phyloP scores from a whole-genome alignment of 2,888 invertebrate species.

The Steinernema scapterisci region DNA sequence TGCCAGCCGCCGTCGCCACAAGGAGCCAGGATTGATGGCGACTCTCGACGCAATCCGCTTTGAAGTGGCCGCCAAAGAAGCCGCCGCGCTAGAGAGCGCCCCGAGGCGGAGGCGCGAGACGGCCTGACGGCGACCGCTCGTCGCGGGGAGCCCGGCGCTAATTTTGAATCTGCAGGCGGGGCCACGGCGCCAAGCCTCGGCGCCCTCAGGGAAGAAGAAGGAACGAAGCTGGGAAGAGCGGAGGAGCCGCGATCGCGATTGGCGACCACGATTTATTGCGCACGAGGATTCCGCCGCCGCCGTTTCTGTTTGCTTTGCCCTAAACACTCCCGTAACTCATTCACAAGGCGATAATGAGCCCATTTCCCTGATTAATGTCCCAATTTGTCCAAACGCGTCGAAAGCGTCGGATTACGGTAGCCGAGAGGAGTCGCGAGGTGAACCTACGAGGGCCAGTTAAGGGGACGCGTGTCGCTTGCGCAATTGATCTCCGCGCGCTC shows the following conservation, averaged over 20 bases:
- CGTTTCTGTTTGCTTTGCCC: not conserved
- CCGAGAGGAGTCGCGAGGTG: not conserved
- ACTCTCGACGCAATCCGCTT: slow-evolving; percentile 22
- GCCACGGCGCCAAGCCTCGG: slow-evolving; percentile 9
- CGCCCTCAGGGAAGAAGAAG: too few species aligned
- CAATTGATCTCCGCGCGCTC: slow-evolving; percentile 20
- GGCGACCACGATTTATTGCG: slow-evolving; percentile 16
- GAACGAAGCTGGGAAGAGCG: too few species aligned
- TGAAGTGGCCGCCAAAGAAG: slow-evolving; percentile 29
- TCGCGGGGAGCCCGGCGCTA: not conserved
- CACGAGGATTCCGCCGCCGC: not conserved
- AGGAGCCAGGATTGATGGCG: slow-evolving; percentile 20
- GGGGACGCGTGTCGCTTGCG: slow-evolving; percentile 17
- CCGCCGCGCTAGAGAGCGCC: not conserved
- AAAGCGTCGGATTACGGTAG: not conserved
- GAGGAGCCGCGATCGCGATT: not conserved
- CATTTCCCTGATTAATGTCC: slow-evolving; percentile 13
- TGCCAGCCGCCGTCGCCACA: slow-evolving; percentile 32
- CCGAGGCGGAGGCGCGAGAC: not conserved
- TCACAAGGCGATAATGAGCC: slow-evolving; percentile 11
- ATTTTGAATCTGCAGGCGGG: slow-evolving; percentile 15
- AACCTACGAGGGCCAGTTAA: slow-evolving; percentile 17
- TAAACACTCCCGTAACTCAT: slow-evolving; percentile 23
- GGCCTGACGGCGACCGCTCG: slow-evolving; percentile 13
- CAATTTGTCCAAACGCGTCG: not conserved